Evolutionary conservation across 1,140 invertebrate species (phyloP), one percentile per base, ranked within the genome.

Genomic region (Bombus sylvicola): DNA sequence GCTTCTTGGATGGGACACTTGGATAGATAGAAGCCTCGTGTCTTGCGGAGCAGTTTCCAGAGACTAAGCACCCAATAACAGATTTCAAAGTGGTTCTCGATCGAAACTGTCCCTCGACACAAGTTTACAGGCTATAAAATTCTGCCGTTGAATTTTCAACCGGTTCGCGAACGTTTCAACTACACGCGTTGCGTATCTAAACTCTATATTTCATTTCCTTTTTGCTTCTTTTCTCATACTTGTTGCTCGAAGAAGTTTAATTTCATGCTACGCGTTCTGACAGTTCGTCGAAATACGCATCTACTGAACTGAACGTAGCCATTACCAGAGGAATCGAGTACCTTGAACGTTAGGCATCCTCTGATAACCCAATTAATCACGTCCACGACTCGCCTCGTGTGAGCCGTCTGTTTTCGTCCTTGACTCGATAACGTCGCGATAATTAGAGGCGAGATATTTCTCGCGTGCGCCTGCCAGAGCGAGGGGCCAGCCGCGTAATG

Each of bases 381-480:
- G 47, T 53, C 47, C 47, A 22, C 47, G 18, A 18, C 47, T 53
- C 47, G 47, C 18, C 18, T 22, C 47, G 47, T 53, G 47, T 0
- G 18, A 53, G 47, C 47, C 47, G 47, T 2, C 47, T 53, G 10
- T 12, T 34, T 71, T 39, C 69, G 64, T 78, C 82, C 82, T 84
- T 84, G 75, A 47, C 74, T 84, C 74, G 74, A 84, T 84, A 71
- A 71, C 74, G 68, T 22, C 18, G 73, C 28, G 64, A 66, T 78
- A 83, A 84, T 79, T 84, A 75, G 43, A 84, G 34, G 66, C 82
- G 75, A 37, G 75, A 72, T 59, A 71, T 78, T 78, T 84, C 82
- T 84, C 75, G 74, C 82, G 82, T 84, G 66, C 37, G 6, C 47
- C 28, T 25, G 25, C 31, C 13, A 53, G 5, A 53, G 34, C 72